Base-by-base conservation (phyloP, 2,888 invertebrate genomes). In the Bembecia ichneumoniformis region DNA sequence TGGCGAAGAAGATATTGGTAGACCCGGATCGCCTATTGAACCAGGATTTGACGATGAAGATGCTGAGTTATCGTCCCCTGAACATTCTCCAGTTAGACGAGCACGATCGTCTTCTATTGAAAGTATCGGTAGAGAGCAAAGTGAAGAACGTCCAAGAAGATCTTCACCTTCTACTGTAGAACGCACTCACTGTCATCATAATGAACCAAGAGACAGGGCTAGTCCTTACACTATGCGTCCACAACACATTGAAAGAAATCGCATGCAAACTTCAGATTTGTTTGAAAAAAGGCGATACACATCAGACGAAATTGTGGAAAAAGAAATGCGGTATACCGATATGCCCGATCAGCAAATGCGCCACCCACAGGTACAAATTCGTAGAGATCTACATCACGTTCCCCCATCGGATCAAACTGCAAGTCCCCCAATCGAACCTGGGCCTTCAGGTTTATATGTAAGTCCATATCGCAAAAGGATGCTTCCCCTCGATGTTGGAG, bases 191-290 rank as follows among this genome's bases (percentile, higher is more conserved):
- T 93, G 92, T 57, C 93, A 92, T 68, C 91, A 90, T 52, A 90
- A 89, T 66, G 91, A 89, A 51, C 88, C 87, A n/a, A 84, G 84
- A 62, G 88, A 77, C 49, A 83, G 89, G 54, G 83, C 86, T 20
- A 88, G 87, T 54, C 90, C 91, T 2, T 94, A 94, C 62, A 93
- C 93, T 3, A 94, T 94, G 92, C 89, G 94, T 17, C 94, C 94
- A 0, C 89, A 91, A 55, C 80, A 91, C 50, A 88, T 90, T 43
- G 87, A 87, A 16, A 83, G 81, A 60, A 68, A 79, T 59, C 80
- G 81, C 17, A 71, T 75, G 57, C 68, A 68, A 47, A 70, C 69
- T 10, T 66, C 74, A 52, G 87, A 86, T 47, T 58, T 79, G 11
- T 84, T 78, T 46, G 87, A 88, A 55, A 87, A 83, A 58, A 74